Conservation (phyloP, 1,140 invertebrate genomes). For the Drosophila ercepeae region DNA sequence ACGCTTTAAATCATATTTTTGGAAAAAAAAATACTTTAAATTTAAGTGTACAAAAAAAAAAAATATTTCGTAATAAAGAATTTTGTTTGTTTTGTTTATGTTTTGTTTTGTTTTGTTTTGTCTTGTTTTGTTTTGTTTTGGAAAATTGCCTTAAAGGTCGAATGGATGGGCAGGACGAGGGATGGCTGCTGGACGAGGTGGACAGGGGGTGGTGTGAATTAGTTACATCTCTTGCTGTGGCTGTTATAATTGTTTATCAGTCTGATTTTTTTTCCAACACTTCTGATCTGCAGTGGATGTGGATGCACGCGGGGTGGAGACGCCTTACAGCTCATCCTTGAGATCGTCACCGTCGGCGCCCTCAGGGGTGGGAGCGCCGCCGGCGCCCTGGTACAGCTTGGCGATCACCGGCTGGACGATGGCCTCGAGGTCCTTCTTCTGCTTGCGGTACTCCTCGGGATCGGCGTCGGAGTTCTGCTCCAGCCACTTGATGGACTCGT, state of each 20-base stretch:
- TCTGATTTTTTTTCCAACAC: slow-evolving; percentile 66
- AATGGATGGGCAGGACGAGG: slow-evolving; percentile 12
- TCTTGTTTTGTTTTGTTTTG: slow-evolving; percentile 7
- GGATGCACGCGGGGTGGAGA: background rate
- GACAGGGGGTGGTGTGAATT: slow-evolving; percentile 13
- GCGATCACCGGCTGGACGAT: slow-evolving; percentile 98
- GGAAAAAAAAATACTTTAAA: slow-evolving; percentile 37
- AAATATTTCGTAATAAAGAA: slow-evolving; percentile 17
- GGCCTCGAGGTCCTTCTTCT: slow-evolving; percentile 98
- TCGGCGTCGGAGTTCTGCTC: slow-evolving; percentile 98
- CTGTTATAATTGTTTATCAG: slow-evolving; percentile 65
- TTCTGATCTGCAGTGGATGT: slow-evolving; percentile 53
- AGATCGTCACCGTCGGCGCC: slow-evolving; percentile 88
- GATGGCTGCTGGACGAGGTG: slow-evolving; percentile 26
- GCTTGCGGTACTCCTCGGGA: slow-evolving; percentile 96
- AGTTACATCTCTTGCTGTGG: slow-evolving; percentile 11
- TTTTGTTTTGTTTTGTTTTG: background rate
- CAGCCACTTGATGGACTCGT: slow-evolving; percentile 99
- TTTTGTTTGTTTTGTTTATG: slow-evolving; percentile 3
- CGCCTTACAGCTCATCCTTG: slow-evolving; percentile 93
- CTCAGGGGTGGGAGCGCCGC: slow-evolving; percentile 88
- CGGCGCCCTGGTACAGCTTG: slow-evolving; percentile 95
- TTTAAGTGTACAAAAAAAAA: slow-evolving; percentile 38
- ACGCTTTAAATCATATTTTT: slow-evolving; percentile 20
- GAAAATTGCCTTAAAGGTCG: slow-evolving; percentile 26